A percentile compares a stretch with the other conserved stretches of the same genome.
Evolutionary conservation across 2,113 vertebrate genomes (phyloP).

Genomic region (Panthera leo): DNA sequence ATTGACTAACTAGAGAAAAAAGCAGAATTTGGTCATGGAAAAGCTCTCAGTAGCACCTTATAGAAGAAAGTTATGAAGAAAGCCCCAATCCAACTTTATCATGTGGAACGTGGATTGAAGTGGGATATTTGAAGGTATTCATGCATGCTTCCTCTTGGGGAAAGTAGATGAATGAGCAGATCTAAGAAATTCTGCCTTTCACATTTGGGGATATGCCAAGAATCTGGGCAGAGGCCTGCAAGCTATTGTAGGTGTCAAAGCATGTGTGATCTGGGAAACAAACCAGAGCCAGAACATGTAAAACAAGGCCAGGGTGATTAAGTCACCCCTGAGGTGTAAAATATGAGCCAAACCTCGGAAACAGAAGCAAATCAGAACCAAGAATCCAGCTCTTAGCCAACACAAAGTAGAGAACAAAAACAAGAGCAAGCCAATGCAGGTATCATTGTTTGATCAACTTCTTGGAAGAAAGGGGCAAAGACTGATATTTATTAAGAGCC

Average conservation of each 20-base stretch:
- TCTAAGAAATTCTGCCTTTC: conserved; percentile 32
- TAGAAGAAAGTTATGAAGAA: not conserved
- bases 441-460: not conserved
- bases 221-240: conserved; percentile 46
- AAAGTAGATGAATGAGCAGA: conserved; percentile 37
- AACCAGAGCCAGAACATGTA: conserved; percentile 28
- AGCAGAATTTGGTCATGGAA: not conserved
- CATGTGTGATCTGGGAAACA: conserved; percentile 46
- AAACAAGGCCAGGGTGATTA: conserved; percentile 57
- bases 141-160: not conserved
- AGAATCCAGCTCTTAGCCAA: conserved; percentile 1
- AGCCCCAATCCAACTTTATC: not conserved
- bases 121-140: not conserved
- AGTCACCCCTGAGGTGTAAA: conserved; percentile 46
- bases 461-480: conserved; percentile 15
- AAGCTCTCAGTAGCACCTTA: not conserved
- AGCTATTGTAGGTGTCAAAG: conserved; percentile 60
- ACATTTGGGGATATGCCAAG: conserved; percentile 43
- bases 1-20: conserved; percentile 9
- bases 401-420: not conserved
- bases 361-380: conserved; percentile 54
- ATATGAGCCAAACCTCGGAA: conserved; percentile 52
- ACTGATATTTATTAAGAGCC: not conserved
- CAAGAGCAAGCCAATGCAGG: not conserved
- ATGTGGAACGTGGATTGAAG: not conserved